These are phyloP conservation scores for Drosophila ohnishii DNA, from an alignment of 1,140 invertebrate species.

Conservation along the genomic window DNA sequence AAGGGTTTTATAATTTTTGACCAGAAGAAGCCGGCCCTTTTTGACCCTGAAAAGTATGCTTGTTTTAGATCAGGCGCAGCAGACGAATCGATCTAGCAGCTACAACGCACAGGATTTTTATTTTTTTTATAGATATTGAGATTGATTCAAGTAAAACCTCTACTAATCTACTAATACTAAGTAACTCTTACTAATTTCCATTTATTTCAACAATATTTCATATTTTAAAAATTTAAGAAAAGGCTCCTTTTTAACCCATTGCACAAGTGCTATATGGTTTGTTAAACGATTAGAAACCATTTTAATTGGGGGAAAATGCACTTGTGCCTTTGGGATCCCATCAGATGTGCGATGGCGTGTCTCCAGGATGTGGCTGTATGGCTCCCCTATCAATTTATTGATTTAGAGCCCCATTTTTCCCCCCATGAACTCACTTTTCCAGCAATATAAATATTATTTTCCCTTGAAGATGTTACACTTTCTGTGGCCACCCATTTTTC, in stretches of 20 bases:
- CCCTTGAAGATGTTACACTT: conserved; percentile 59
- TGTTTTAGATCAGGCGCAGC: not conserved
- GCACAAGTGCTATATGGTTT: not conserved
- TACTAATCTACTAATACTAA: too few relatives aligned
- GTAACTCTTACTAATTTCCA: too few relatives aligned
- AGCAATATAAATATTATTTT: conserved; percentile 42
- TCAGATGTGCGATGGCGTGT: conserved; percentile 17
- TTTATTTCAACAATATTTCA: not conserved
- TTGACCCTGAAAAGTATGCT: not conserved
- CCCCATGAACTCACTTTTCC: conserved; percentile 3
- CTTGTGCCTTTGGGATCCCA: conserved; percentile 12
- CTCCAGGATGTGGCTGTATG: conserved; percentile 39
- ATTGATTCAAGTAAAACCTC: too few relatives aligned
- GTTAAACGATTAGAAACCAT: conserved; percentile 9
- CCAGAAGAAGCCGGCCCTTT: not conserved
- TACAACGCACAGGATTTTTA: not conserved
- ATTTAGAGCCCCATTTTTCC: conserved; percentile 19
- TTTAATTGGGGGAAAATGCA: conserved; percentile 14
- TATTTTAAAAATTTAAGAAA: not conserved
- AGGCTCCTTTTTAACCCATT: not conserved
- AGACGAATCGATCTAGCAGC: not conserved
- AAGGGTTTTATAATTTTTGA: not conserved
- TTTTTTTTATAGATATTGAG: too few relatives aligned
- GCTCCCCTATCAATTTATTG: conserved; percentile 40
- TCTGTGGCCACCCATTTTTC: conserved; percentile 50